Percentiles rank a stretch among this genome's conserved stretches.
phyloP scores from a whole-genome alignment of 2,797 vertebrate species.

The Chaunax sp. region DNA sequence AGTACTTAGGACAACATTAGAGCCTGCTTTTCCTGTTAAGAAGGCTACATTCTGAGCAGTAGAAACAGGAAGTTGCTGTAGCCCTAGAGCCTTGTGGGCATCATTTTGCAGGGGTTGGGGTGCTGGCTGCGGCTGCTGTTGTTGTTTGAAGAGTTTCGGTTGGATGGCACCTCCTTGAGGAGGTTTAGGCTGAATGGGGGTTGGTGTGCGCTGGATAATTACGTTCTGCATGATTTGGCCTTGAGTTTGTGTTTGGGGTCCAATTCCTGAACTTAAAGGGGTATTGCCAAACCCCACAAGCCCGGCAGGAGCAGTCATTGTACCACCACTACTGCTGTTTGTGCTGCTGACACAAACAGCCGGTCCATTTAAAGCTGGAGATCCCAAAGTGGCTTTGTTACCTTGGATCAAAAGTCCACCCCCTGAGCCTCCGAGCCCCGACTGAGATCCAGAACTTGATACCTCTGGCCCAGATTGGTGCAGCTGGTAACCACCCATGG shows the following conservation, averaged over 20 bases:
- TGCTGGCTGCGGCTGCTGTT: slow-evolving; percentile 72
- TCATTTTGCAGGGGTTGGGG: slow-evolving; percentile 82
- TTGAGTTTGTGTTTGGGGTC: slow-evolving; percentile 79
- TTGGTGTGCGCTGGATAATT: slow-evolving; percentile 95
- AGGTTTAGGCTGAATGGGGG: slow-evolving; percentile 97
- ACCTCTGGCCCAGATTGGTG: slow-evolving; percentile 88
- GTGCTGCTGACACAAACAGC: slow-evolving; percentile 87
- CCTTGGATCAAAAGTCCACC: slow-evolving; percentile 93
- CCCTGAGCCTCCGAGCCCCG: slow-evolving; percentile 79
- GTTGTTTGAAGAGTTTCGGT: slow-evolving; percentile 87
- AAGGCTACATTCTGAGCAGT: slow-evolving; percentile 91
- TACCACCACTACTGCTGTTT: slow-evolving; percentile 75
- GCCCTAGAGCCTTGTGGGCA: slow-evolving; percentile 81
- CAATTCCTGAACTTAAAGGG: slow-evolving; percentile 77
- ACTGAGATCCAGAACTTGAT: slow-evolving; percentile 76
- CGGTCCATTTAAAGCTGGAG: slow-evolving; percentile 90
- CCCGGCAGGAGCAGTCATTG: slow-evolving; percentile 79
- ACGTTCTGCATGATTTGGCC: slow-evolving; percentile 90
- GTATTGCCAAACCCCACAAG: slow-evolving; percentile 82
- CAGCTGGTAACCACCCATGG: slow-evolving; percentile 91
- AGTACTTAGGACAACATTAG: slow-evolving; percentile 90
- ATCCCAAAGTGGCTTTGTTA: slow-evolving; percentile 87
- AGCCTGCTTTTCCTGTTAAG: slow-evolving; percentile 89
- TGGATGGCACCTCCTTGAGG: slow-evolving; percentile 84
- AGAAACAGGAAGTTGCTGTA: slow-evolving; percentile 84